Evolutionary conservation across 2,888 invertebrate genomes (phyloP), one percentile per base, ranked within the genome.

Genomic region (Epinotia demarniana): DNA sequence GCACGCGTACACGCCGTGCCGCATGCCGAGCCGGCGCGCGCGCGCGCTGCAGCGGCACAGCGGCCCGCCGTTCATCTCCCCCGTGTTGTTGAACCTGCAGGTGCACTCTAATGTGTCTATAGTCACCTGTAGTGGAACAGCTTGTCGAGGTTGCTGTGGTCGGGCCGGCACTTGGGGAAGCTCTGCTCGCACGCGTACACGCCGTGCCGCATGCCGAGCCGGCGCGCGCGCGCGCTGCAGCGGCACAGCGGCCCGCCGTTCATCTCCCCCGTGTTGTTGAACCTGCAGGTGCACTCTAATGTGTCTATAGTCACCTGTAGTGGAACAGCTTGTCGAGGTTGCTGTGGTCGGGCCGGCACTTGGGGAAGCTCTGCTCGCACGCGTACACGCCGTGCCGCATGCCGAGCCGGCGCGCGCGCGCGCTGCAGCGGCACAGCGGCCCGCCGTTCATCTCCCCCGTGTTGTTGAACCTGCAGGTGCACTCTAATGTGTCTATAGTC

Each of bases 21-120:
- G 95, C 83, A 99, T 99, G 19, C 99, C 99, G 75, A 96, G 96
- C 68, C 98, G 96, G 3, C 97, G 95, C 0, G 99, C 97, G 84
- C 98, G 98, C 0, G 96, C 96, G 81, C 98, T 99, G 88, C 99
- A 99, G 53, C 99, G 96, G 87, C 99, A 99, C 1, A 99, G 90
- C 0, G 99, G 99, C 0, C 99, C 99, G 86, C 99, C 99, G 89
- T 99, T 99, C 97, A 99, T 98, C 95, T 99, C 98, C 3, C 99
- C 99, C 0, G 96, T 95, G 86, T 99, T 99, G 89, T 99, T 99
- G 89, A 97, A 99, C 95, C 95, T 75, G 33, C 6, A 16, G 46
- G 49, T 23, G 16, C 12, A 13, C 53, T 53, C 53, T n/a, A n/a
- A n/a, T n/a, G n/a, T n/a, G 23, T 3, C 39, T 39, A 2, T 39